Conservation (phyloP, 1,140 invertebrate genomes). For the Drosophila pruinosa region DNA sequence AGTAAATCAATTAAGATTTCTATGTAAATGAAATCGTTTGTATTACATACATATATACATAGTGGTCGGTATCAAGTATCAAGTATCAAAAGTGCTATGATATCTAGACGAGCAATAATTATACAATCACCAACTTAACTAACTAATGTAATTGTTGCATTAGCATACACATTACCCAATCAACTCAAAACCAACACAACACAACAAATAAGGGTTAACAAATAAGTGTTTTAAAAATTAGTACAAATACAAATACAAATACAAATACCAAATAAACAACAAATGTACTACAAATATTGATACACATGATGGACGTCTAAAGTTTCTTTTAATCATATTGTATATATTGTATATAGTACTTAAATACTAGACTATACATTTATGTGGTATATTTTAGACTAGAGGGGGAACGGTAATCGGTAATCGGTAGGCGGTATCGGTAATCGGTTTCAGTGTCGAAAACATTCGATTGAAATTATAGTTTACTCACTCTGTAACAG, state of each 20-base stretch:
- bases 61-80: conserved; percentile 19
- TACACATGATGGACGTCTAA: not conserved
- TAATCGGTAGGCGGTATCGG: not conserved
- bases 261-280: conserved; percentile 3
- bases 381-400: not conserved
- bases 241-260: not conserved
- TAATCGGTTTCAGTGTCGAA: not conserved
- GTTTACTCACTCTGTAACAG: conserved; percentile 48
- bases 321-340: conserved; percentile 5
- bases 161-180: not conserved
- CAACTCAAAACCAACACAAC: not conserved
- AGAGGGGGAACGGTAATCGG: not conserved
- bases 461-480: conserved; percentile 8
- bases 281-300: conserved; percentile 24
- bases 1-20: conserved; percentile 17
- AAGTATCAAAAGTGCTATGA: conserved; percentile 10
- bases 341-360: conserved; percentile 10
- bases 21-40: conserved; percentile 27
- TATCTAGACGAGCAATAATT: conserved; percentile 33
- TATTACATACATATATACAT: conserved; percentile 45
- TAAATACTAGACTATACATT: conserved; percentile 6
- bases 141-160: conserved; percentile 2
- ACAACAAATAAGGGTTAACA: not conserved
- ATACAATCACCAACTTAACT: too few relatives aligned
- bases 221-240: not conserved